phyloP scores from a whole-genome alignment of 2,797 vertebrate species.

The Sciaenops ocellatus region DNA sequence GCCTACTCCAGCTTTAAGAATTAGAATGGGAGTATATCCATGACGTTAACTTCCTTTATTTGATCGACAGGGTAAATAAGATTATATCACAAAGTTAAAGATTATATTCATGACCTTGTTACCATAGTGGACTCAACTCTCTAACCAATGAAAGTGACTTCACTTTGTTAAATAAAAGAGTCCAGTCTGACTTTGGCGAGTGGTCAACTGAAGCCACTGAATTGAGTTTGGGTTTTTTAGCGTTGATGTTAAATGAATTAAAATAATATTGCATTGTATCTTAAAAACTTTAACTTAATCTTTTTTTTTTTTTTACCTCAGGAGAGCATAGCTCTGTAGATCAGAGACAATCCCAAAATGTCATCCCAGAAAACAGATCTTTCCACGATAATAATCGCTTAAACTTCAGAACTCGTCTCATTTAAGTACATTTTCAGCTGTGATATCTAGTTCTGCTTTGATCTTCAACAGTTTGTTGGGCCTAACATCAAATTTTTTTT shows the following conservation, averaged over 20 bases:
- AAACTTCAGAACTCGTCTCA: neutral
- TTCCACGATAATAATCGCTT: neutral
- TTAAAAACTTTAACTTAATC: neutral
- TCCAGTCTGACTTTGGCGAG: neutral
- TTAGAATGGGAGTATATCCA: neutral
- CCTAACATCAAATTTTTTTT: too few species aligned
- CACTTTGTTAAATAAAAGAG: neutral
- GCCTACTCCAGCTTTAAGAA: too few species aligned
- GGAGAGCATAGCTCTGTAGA: neutral
- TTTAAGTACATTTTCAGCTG: neutral
- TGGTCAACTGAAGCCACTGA: neutral
- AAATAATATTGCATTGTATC: neutral
- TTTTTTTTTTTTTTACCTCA: neutral
- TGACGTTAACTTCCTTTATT: neutral
- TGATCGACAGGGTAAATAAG: neutral
- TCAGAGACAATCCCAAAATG: neutral
- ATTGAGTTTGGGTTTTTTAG: neutral
- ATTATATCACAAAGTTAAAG: neutral
- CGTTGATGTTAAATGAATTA: neutral
- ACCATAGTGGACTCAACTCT: neutral
- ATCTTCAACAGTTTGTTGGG: too few species aligned
- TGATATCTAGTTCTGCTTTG: neutral
- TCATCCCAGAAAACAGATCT: neutral
- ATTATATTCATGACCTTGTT: neutral
- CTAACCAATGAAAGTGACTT: neutral